These are phyloP conservation scores for Crematogaster levior DNA, from an alignment of 2,888 invertebrate genomes.

Conservation along the genomic window DNA sequence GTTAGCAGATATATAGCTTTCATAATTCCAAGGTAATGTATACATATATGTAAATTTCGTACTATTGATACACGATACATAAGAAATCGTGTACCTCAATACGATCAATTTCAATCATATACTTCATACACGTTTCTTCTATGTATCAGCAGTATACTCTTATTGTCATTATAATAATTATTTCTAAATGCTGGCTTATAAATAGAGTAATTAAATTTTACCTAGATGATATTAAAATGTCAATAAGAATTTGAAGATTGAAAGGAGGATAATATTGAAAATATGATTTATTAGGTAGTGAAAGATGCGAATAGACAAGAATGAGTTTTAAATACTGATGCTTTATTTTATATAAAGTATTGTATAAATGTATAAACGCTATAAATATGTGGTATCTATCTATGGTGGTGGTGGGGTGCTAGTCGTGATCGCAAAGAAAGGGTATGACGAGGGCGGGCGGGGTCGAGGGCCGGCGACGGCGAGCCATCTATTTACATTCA, in stretches of 20 bases:
- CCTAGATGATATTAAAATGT: not conserved
- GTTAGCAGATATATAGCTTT: not conserved
- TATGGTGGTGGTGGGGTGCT: conserved; percentile 85
- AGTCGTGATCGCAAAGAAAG: conserved; percentile 85
- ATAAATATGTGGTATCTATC: conserved; percentile 86
- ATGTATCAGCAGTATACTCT: not conserved
- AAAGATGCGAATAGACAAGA: conserved; percentile 13
- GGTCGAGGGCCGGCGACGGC: conserved; percentile 85
- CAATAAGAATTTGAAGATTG: not conserved
- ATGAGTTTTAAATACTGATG: conserved; percentile 85
- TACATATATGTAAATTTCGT: not conserved
- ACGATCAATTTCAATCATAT: not conserved
- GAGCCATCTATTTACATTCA: conserved; percentile 86
- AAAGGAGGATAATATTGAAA: not conserved
- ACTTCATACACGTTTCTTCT: not conserved
- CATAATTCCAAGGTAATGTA: not conserved
- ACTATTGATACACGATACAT: not conserved
- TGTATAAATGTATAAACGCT: conserved; percentile 86
- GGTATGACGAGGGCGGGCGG: conserved; percentile 85
- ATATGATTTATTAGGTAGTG: not conserved
- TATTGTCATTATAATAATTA: not conserved
- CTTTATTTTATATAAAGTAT: conserved; percentile 86
- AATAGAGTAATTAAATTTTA: not conserved
- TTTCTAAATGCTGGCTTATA: not conserved
- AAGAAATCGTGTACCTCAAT: not conserved